Evolutionary conservation across 1,140 invertebrate genomes (phyloP).

Genomic region (Coelopa frigida): DNA sequence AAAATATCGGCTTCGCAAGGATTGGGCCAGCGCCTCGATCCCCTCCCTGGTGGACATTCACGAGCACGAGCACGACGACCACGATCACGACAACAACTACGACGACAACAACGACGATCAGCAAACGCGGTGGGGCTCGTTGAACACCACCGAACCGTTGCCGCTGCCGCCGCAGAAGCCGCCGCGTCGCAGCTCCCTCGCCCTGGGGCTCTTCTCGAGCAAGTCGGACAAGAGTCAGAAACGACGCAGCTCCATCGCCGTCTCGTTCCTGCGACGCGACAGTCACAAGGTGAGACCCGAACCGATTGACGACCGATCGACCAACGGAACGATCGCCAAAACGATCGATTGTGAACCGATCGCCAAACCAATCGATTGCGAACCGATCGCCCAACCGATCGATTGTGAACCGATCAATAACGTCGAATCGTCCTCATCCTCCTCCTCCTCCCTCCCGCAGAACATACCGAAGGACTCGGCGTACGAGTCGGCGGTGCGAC

Average conservation of each 20-base stretch:
- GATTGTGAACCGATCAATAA: neutral
- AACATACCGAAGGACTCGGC: slow-evolving; percentile 42
- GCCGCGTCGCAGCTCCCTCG: slow-evolving; percentile 40
- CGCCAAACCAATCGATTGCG: too few relatives aligned
- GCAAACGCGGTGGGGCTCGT: too few relatives aligned
- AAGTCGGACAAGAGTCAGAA: slow-evolving; percentile 39
- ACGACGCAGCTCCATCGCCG: slow-evolving; percentile 42
- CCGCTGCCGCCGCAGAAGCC: slow-evolving; percentile 39
- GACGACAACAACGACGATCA: slow-evolving; percentile 22
- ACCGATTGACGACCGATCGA: too few relatives aligned
- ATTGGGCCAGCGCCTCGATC: slow-evolving; percentile 45
- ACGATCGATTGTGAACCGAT: neutral
- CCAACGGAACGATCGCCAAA: neutral
- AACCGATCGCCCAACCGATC: neutral
- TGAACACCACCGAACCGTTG: slow-evolving; percentile 29
- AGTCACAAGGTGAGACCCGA: slow-evolving; percentile 38
- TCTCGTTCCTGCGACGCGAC: slow-evolving; percentile 37
- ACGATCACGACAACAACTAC: slow-evolving; percentile 33
- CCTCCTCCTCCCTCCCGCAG: slow-evolving; percentile 16
- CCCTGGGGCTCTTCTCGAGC: slow-evolving; percentile 36
- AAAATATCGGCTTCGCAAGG: slow-evolving; percentile 42
- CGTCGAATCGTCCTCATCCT: neutral
- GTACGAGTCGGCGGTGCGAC: slow-evolving; percentile 42
- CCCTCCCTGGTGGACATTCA: slow-evolving; percentile 45
- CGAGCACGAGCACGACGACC: slow-evolving; percentile 29